A percentile compares a stretch with the other conserved stretches of the same genome.
These are phyloP conservation scores for Nymphalis c-album DNA, from an alignment of 2,888 invertebrate species.

Conservation along the genomic window DNA sequence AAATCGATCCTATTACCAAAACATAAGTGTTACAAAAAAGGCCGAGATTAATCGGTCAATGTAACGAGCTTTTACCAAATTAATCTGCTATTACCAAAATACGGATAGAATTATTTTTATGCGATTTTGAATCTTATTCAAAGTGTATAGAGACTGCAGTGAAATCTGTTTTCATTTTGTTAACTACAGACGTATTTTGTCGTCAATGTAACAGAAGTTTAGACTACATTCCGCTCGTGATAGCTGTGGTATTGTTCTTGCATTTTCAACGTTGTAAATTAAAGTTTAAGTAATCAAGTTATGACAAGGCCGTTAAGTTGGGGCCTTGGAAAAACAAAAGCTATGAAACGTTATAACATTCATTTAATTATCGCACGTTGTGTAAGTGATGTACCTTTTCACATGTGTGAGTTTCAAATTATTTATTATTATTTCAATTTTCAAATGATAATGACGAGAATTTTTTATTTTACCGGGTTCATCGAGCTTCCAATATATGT, in stretches of 20 bases:
- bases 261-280: constrained; percentile 39
- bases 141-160: constrained; percentile 22
- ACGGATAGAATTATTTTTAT: constrained; percentile 3
- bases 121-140: constrained; percentile 27
- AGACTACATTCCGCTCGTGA: constrained; percentile 69
- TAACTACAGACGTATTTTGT: constrained; percentile 12
- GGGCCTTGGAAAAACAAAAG: constrained; percentile 26
- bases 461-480: no score
- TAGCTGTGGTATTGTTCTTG: constrained; percentile 46
- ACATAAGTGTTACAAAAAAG: constrained; percentile 43
- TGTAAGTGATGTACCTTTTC: background rate
- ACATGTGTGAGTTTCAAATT: background rate
- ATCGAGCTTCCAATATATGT: no score
- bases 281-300: constrained; percentile 39
- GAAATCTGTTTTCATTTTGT: constrained; percentile 28
- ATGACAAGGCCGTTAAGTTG: constrained; percentile 37
- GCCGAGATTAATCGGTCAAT: constrained; percentile 45
- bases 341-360: constrained; percentile 9
- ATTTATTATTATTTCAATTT: no score
- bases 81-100: constrained; percentile 44
- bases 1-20: constrained; percentile 42
- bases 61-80: constrained; percentile 52
- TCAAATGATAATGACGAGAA: no score
- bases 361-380: constrained; percentile 7
- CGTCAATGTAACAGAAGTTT: constrained; percentile 58